These are phyloP conservation scores for Hycleus cichorii DNA, from an alignment of 1,140 invertebrate genomes.

Conservation along the genomic window DNA sequence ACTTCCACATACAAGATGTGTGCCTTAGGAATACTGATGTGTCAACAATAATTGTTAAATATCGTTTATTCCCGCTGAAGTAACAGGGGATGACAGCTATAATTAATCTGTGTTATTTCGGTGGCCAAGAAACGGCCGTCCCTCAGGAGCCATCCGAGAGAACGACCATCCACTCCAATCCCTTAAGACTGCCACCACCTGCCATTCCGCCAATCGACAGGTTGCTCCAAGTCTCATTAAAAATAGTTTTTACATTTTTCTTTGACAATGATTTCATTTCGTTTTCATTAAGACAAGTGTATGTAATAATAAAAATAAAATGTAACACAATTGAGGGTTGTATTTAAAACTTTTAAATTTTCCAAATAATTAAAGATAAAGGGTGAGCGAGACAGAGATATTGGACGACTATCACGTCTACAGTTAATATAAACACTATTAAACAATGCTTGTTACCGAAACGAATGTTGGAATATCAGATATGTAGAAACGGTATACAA, in stretches of 20 bases:
- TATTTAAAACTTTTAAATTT: neutral
- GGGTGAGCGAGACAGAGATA: neutral
- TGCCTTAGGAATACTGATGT: slow-evolving; percentile 16
- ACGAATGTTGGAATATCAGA: slow-evolving; percentile 14
- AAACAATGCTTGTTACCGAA: slow-evolving; percentile 20
- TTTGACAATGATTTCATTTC: neutral
- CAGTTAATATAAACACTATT: slow-evolving; percentile 13
- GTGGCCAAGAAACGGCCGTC: slow-evolving; percentile 35
- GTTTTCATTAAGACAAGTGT: too few species aligned
- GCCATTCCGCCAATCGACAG: neutral
- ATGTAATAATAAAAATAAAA: too few species aligned
- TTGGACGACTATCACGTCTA: neutral
- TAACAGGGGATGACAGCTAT: slow-evolving; percentile 40
- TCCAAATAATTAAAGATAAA: neutral
- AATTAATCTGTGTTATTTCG: slow-evolving; percentile 42
- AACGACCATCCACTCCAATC: slow-evolving; percentile 3
- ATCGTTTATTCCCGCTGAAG: slow-evolving; percentile 39
- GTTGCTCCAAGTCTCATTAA: neutral
- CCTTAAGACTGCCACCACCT: slow-evolving; percentile 22
- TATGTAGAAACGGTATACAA: slow-evolving; percentile 16
- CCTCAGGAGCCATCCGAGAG: slow-evolving; percentile 36
- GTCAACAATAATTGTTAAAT: slow-evolving; percentile 42
- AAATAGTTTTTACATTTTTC: neutral
- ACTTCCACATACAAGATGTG: too few species aligned
- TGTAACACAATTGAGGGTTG: neutral